Conservation (phyloP, 92 coral and sea anemone genomes). For the Epizoanthus fatuus region DNA sequence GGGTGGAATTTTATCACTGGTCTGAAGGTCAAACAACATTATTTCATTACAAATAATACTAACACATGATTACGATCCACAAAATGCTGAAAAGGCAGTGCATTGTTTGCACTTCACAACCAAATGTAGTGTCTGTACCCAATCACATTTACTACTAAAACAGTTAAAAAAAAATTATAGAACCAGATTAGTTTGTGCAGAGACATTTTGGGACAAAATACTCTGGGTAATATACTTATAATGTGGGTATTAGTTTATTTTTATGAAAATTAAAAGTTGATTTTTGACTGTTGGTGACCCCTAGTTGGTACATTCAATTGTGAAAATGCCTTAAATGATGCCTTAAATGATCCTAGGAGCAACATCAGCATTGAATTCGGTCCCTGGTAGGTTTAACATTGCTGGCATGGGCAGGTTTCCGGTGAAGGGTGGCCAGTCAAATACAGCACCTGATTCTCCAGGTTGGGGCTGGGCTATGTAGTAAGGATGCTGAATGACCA, state of each 20-base stretch:
- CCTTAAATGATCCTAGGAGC: no score
- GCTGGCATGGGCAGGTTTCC: no score
- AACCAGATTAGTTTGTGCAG: no score
- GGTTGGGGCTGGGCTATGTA: no score
- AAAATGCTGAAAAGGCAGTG: background rate
- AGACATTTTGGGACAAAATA: background rate
- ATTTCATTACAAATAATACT: no score
- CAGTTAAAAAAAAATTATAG: no score
- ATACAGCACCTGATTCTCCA: no score
- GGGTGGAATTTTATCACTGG: background rate
- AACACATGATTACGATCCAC: no score
- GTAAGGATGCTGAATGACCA: no score
- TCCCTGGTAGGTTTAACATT: no score
- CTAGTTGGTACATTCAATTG: background rate
- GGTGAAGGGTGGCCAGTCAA: no score
- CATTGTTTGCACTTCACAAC: background rate
- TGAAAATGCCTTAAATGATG: background rate
- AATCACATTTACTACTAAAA: background rate
- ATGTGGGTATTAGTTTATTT: background rate
- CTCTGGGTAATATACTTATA: background rate
- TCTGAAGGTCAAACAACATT: background rate
- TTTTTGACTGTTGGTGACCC: background rate
- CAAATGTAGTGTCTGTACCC: background rate
- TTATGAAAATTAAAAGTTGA: background rate
- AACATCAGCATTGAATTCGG: no score